These are phyloP conservation scores for Lepisosteus osseus DNA, from an alignment of 2,113 vertebrate species.

Conservation along the genomic window DNA sequence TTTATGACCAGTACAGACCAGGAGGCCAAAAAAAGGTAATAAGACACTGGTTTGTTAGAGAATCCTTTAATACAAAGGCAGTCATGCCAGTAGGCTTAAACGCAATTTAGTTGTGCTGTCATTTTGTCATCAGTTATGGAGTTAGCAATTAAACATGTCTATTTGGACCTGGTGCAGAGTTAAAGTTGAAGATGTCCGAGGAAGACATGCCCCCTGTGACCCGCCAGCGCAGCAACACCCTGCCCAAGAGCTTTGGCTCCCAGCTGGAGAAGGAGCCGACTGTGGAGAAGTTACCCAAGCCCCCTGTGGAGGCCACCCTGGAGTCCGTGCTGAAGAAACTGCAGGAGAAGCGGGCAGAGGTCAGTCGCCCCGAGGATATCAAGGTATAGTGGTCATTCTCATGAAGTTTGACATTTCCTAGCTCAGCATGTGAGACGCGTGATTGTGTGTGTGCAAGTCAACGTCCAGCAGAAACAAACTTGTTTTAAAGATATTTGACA, in stretches of 20 bases:
- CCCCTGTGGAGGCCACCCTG: constrained; percentile 81
- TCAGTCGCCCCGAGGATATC: constrained; percentile 84
- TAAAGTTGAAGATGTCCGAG: constrained; percentile 86
- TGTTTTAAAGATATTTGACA: too few species aligned
- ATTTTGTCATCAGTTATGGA: too few species aligned
- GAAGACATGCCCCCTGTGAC: constrained; percentile 83
- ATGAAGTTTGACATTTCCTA: too few species aligned
- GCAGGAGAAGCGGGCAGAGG: constrained; percentile 84
- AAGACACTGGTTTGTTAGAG: too few species aligned
- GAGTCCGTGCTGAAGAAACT: constrained; percentile 84
- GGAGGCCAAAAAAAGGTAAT: too few species aligned
- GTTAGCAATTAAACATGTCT: not conserved
- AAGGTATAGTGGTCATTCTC: constrained; percentile 67
- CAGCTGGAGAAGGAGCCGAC: constrained; percentile 86
- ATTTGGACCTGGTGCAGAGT: constrained; percentile 57
- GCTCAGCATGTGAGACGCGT: too few species aligned
- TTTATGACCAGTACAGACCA: too few species aligned
- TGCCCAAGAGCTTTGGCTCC: constrained; percentile 96
- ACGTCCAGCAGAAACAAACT: too few species aligned
- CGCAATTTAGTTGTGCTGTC: not conserved
- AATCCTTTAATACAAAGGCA: too few species aligned
- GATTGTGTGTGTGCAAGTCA: too few species aligned
- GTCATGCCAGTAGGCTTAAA: not conserved
- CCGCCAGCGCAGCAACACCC: constrained; percentile 92
- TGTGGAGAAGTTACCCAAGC: constrained; percentile 77